Evolutionary conservation across 2,797 vertebrate species (phyloP), one percentile per base, ranked within the genome.

Genomic region (Sarcophilus harrisii): DNA sequence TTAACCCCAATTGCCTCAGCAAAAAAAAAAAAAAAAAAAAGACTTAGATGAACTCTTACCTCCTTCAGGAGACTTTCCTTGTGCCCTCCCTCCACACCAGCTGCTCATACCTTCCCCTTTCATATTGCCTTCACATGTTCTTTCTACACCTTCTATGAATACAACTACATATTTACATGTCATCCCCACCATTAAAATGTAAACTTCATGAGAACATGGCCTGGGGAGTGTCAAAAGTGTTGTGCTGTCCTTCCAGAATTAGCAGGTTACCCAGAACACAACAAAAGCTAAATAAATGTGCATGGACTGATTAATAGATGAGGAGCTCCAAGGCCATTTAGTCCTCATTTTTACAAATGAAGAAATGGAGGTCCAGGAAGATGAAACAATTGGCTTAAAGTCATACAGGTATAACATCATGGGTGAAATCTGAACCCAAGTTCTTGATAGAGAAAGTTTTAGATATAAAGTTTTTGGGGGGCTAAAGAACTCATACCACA

Each of bases 401-500:
- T 81, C 66, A 45, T 24, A 5, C 24, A 38, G 2, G 66, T 81
- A 21, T 10, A 73, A 18, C n/a, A 73, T 73, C n/a, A 73, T 66
- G 66, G 18, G n/a, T 10, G 38, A 38, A n/a, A 81, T 81, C n/a
- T 81, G 18, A 81, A 81, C 66, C 8, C 66, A 38, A 87, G 24
- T 49, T 9, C 24, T 87, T 87, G 87, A 14, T 27, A 45, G 38
- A 87, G 3, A 45, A 49, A 49, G 38, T 21, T 81, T 81, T 21
- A 87, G 73, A 45, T 57, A 55, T 30, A 90, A 95, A 11, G 18
- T 16, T 0, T 1, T 30, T 93, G 54, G 54, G 9, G 9, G 54
- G 9, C 10, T 55, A 45, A 91, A 96, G 57, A 93, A 57, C 58
- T 95, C 60, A 92, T 92, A 95, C 3, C 1, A 90, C 81, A 95